These are phyloP conservation scores for Crypturellus tataupa DNA, from an alignment of 2,797 vertebrate species.

Conservation along the genomic window DNA sequence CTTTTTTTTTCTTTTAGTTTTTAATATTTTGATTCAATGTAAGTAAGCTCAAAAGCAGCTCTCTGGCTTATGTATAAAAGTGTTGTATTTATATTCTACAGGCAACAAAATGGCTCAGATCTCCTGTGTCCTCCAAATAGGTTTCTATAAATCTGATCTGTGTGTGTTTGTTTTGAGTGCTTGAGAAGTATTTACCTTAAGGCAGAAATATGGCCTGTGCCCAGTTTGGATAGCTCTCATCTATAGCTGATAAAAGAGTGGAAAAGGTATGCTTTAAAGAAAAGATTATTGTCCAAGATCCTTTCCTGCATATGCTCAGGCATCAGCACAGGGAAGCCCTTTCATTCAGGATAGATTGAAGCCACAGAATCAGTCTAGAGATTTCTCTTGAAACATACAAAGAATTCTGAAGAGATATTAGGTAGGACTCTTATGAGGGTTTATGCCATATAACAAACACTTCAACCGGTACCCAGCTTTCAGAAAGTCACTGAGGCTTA, in stretches of 20 bases:
- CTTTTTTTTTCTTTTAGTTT: not conserved
- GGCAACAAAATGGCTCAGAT: not conserved
- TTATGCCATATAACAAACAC: not conserved
- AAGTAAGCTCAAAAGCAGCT: not conserved
- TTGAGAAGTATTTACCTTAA: not conserved
- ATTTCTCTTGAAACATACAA: not conserved
- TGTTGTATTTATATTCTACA: not conserved
- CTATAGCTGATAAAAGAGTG: not conserved
- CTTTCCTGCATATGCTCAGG: not conserved
- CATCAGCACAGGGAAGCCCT: not conserved
- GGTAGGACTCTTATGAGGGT: not conserved
- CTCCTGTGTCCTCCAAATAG: not conserved
- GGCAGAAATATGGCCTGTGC: not conserved
- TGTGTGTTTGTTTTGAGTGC: not conserved
- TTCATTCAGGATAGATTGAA: not conserved
- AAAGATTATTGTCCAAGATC: fast-evolving
- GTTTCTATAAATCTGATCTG: not conserved
- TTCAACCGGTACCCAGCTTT: not conserved
- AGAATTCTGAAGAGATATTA: not conserved
- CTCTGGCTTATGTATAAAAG: not conserved
- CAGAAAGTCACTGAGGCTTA: not conserved
- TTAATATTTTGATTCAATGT: not conserved
- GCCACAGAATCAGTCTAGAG: not conserved
- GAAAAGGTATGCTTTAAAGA: not conserved
- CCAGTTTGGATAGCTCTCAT: not conserved